Evolutionary conservation across 1,140 invertebrate species (phyloP).

Genomic region (Xylocopa sonorina): DNA sequence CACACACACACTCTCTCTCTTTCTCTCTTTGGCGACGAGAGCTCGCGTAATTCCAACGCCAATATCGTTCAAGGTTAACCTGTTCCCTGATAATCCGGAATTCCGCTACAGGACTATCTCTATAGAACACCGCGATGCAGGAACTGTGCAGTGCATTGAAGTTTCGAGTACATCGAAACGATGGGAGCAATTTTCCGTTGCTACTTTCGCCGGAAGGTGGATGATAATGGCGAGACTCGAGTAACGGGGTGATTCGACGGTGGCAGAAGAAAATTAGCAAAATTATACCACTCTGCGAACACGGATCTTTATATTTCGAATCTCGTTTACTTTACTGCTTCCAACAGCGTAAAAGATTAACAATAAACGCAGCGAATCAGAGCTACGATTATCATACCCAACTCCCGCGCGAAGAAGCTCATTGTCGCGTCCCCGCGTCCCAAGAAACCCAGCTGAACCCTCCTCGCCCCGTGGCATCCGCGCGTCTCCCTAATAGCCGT

Average conservation of each 20-base stretch:
- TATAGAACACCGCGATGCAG: not conserved
- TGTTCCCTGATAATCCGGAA: not conserved
- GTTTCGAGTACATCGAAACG: not conserved
- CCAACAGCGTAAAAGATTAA: no score
- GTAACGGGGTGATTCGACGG: not conserved
- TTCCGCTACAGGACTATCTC: not conserved
- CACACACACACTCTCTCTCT: no score
- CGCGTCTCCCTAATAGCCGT: conserved; percentile 8
- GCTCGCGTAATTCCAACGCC: not conserved
- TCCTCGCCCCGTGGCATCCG: not conserved
- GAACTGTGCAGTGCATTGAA: not conserved
- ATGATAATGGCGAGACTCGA: not conserved
- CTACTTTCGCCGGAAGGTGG: not conserved
- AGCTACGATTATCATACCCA: no score
- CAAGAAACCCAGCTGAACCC: no score
- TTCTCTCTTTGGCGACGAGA: no score
- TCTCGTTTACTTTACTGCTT: no score
- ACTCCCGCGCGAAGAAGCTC: no score
- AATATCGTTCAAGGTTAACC: conserved; percentile 26
- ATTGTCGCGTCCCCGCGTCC: no score
- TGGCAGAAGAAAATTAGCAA: no score
- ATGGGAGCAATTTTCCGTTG: not conserved
- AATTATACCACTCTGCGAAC: no score
- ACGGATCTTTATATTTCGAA: no score
- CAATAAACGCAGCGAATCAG: no score